Evolutionary conservation across 1,140 invertebrate species (phyloP), one percentile per base, ranked within the genome.

Genomic region (Drosophila pectinifera): DNA sequence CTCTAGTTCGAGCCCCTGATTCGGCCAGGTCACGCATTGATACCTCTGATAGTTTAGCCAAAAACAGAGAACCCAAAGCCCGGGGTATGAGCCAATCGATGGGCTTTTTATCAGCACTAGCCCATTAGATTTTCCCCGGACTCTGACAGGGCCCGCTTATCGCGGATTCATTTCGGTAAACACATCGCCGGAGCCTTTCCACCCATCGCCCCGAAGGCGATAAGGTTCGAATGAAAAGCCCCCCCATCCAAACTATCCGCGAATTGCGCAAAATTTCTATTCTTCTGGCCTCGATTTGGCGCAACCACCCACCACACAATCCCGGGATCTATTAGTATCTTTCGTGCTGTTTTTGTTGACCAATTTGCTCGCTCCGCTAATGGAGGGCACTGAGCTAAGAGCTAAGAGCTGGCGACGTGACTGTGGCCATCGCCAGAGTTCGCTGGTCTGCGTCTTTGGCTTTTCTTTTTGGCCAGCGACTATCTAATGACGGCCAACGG

Each of bases 21-120:
- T 89, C 83, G 63, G 62, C 45, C 79, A 63, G 75, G 83, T 88
- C 83, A 88, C 83, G 83, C 83, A 88, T 64, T 68, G 72, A 43
- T 45, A 24, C 26, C 28, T 20, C 10, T 16, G 28, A 8, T 31
- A 31, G 28, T 16, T n/a, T 28, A 46, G 59, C 14, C 11, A 56
- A 54, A 63, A 28, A 41, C 3, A 20, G 22, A 8, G 18, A 38
- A 43, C 11, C 16, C 13, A 45, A 16, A 26, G 24, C 22, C 20
- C n/a, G n/a, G 16, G 36, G 61, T 20, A 34, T 67, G 76, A 76
- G 43, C 57, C 68, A 76, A 80, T 80, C 81, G 57, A 69, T 67
- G 76, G 34, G 34, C 24, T 51, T 38, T 59, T 59, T 73, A 79
- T 84, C 80, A 67, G 43, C 53, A 57, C 51, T 58, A 28, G 38